phyloP scores from a whole-genome alignment of 1,140 invertebrate species.

The Plutomurus gul region DNA sequence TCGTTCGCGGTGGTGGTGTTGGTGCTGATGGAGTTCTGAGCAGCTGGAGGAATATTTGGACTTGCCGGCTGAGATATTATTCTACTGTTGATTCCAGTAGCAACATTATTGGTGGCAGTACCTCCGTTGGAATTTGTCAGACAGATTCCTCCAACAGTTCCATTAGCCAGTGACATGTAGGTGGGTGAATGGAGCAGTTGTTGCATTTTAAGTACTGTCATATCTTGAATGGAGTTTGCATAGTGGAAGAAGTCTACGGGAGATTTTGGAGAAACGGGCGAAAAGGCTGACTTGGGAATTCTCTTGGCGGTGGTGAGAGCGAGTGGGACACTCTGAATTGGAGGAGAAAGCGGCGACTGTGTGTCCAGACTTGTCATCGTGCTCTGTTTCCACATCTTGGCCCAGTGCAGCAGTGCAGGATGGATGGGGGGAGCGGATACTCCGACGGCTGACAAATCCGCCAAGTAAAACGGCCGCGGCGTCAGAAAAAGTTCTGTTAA shows the following conservation, averaged over 20 bases:
- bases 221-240: constrained; percentile 12
- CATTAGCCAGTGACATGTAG: background rate
- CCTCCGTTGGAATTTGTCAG: background rate
- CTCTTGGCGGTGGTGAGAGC: constrained; percentile 34
- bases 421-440: constrained; percentile 31
- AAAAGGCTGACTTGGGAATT: constrained; percentile 42
- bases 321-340: constrained; percentile 36
- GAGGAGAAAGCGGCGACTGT: background rate
- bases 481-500: constrained; percentile 40
- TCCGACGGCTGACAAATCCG: constrained; percentile 38
- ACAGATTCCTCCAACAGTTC: background rate
- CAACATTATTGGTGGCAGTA: background rate
- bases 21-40: too few relatives aligned
- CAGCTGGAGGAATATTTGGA: background rate
- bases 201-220: constrained; percentile 47
- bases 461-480: constrained; percentile 36
- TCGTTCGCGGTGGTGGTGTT: background rate
- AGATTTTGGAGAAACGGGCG: constrained; percentile 48
- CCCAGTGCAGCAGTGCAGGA: constrained; percentile 49
- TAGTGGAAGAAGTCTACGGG: background rate
- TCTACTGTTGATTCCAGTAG: background rate
- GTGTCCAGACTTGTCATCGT: background rate
- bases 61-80: background rate
- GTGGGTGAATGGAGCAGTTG: constrained; percentile 41
- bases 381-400: constrained; percentile 43